phyloP scores from a whole-genome alignment of 2,113 vertebrate genomes.

The Seriola aureovittata region DNA sequence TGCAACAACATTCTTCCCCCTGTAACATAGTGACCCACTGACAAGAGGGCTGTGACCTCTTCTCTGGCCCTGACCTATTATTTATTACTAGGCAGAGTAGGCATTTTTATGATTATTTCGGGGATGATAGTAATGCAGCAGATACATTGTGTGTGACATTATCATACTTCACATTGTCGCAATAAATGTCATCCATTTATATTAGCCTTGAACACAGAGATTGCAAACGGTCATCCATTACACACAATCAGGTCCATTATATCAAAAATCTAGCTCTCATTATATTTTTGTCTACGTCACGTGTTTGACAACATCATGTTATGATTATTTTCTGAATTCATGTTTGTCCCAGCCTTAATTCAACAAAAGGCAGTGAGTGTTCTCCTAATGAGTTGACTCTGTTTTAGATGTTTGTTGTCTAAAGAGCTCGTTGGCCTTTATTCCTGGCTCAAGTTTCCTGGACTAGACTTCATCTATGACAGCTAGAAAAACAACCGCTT shows the following conservation, averaged over 20 bases:
- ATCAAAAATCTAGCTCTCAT: not conserved
- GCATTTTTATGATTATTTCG: slow-evolving; percentile 22
- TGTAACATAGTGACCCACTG: slow-evolving; percentile 3
- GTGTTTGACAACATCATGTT: not conserved
- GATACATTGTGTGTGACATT: not conserved
- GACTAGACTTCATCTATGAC: slow-evolving; percentile 8
- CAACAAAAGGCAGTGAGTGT: not conserved
- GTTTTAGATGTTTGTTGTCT: slow-evolving; percentile 23
- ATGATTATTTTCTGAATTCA: not conserved
- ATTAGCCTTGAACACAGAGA: not conserved
- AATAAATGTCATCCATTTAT: slow-evolving; percentile 15
- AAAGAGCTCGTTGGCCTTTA: slow-evolving; percentile 8
- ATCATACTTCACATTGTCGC: not conserved
- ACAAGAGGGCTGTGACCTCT: slow-evolving; percentile 16
- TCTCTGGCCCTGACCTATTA: not conserved
- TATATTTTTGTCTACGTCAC: not conserved
- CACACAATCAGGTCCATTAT: not conserved
- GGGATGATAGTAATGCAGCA: not conserved
- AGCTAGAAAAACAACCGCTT: not conserved
- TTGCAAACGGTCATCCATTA: not conserved
- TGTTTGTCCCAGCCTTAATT: not conserved
- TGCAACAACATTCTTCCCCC: not conserved
- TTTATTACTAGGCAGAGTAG: slow-evolving; percentile 5
- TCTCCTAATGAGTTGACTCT: not conserved
- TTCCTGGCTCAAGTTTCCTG: slow-evolving; percentile 41